Percentiles rank a stretch among this genome's conserved stretches.
These are phyloP conservation scores for Drosophila repleta DNA, from an alignment of 1,140 invertebrate species.

Conservation along the genomic window DNA sequence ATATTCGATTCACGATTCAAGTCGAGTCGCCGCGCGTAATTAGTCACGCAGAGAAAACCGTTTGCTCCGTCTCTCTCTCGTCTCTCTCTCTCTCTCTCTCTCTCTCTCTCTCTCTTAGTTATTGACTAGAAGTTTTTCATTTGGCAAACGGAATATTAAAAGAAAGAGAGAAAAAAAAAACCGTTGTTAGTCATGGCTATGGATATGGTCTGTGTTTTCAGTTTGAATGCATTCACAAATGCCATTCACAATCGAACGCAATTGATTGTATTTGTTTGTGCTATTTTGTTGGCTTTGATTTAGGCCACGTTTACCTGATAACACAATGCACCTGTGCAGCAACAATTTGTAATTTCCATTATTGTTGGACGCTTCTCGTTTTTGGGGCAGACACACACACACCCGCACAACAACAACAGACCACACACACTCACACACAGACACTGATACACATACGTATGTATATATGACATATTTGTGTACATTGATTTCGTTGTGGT, in stretches of 20 bases:
- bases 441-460: too few relatives aligned
- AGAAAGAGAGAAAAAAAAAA: background rate
- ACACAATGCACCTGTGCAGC: conserved; percentile 42
- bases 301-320: conserved; percentile 65
- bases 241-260: conserved; percentile 3
- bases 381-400: conserved; percentile 37
- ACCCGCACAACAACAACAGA: too few relatives aligned
- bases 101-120: too few relatives aligned
- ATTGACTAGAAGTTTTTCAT: background rate
- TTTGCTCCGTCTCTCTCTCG: too few relatives aligned
- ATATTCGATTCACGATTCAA: conserved; percentile 9
- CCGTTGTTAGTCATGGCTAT: conserved; percentile 8
- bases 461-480: conserved; percentile 23
- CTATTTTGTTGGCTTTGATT: conserved; percentile 62
- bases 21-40: conserved; percentile 1
- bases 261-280: conserved; percentile 43
- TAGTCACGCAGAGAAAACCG: conserved; percentile 11
- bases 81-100: too few relatives aligned
- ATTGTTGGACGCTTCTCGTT: conserved; percentile 36
- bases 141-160: conserved; percentile 1
- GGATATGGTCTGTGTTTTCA: conserved; percentile 12
- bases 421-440: conserved; percentile 1
- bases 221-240: conserved; percentile 7
- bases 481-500: conserved; percentile 51
- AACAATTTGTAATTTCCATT: conserved; percentile 45